A percentile compares a stretch with the other conserved stretches of the same genome.
These are phyloP conservation scores for Cottus gobio DNA, from an alignment of 2,113 vertebrate species.

Conservation along the genomic window DNA sequence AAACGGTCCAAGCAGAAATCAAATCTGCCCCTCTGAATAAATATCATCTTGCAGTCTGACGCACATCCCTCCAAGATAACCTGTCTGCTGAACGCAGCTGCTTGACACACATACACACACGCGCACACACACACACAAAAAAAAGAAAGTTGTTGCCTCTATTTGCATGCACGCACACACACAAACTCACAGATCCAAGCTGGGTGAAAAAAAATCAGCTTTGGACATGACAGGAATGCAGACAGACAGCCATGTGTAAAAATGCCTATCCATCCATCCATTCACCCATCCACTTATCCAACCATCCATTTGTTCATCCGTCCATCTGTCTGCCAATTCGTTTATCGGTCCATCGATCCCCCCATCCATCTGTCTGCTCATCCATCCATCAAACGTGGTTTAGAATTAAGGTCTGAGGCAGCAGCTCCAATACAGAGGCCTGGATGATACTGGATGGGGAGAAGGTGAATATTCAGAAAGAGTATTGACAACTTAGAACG, in stretches of 20 bases:
- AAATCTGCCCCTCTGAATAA: conserved; percentile 58
- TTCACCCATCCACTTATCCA: conserved; percentile 68
- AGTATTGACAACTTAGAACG: conserved; percentile 1
- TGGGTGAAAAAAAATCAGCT: conserved; percentile 46
- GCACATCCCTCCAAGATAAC: conserved; percentile 55
- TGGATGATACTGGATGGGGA: neutral
- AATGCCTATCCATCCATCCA: conserved; percentile 73
- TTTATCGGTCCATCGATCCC: conserved; percentile 70
- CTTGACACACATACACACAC: conserved; percentile 36
- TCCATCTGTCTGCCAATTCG: conserved; percentile 76
- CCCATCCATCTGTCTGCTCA: conserved; percentile 71
- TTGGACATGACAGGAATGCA: conserved; percentile 71
- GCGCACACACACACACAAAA: neutral
- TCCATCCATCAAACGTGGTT: conserved; percentile 71
- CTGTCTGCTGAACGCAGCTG: conserved; percentile 59
- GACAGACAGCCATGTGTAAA: conserved; percentile 73
- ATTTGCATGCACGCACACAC: neutral
- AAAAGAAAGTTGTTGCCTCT: conserved; percentile 25
- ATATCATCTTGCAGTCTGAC: conserved; percentile 51
- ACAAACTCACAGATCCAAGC: neutral
- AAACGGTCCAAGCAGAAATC: conserved; percentile 56
- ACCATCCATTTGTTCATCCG: conserved; percentile 73
- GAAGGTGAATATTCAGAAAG: conserved; percentile 18
- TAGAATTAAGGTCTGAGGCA: conserved; percentile 53
- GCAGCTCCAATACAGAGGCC: conserved; percentile 28